These are phyloP conservation scores for Clarias platycephalus DNA, from an alignment of 2,797 vertebrate species.

Conservation along the genomic window DNA sequence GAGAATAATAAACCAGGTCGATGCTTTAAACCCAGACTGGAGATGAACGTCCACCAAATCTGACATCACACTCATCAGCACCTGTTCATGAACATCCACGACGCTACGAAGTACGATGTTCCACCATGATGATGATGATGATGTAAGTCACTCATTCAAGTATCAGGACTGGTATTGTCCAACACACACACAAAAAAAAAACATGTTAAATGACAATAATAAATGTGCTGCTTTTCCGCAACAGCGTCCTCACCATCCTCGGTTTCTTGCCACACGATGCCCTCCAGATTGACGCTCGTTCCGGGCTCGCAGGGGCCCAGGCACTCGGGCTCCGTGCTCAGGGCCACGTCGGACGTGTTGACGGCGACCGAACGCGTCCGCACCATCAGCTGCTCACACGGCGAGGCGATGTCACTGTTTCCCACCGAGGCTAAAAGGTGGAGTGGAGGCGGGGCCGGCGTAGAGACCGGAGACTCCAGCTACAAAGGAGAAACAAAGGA, in stretches of 20 bases:
- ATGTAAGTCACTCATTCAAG: no score
- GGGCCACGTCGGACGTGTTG: slow-evolving; percentile 93
- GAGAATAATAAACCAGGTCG: not conserved
- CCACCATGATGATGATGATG: no score
- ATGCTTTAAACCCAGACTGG: not conserved
- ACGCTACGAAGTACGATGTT: no score
- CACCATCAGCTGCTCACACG: slow-evolving; percentile 99
- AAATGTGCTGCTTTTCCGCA: not conserved
- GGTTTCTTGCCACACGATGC: slow-evolving; percentile 98
- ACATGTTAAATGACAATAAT: no score
- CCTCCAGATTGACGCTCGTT: slow-evolving; percentile 97
- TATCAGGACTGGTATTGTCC: no score
- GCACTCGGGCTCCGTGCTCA: slow-evolving; percentile 96
- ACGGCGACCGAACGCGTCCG: slow-evolving; percentile 95
- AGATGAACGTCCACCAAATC: no score
- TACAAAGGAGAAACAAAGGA: slow-evolving; percentile 60
- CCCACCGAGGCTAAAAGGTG: slow-evolving; percentile 90
- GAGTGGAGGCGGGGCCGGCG: slow-evolving; percentile 89
- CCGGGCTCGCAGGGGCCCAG: slow-evolving; percentile 97
- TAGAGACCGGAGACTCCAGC: slow-evolving; percentile 97
- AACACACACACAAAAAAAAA: not conserved
- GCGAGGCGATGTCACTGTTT: slow-evolving; percentile 91
- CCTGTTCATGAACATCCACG: no score
- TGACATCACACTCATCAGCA: not conserved
- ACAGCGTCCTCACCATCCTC: slow-evolving; percentile 86